A percentile compares a stretch with the other conserved stretches of the same genome.
Conservation (phyloP, 2,888 invertebrate genomes). For the Ephialtes manifestator region DNA sequence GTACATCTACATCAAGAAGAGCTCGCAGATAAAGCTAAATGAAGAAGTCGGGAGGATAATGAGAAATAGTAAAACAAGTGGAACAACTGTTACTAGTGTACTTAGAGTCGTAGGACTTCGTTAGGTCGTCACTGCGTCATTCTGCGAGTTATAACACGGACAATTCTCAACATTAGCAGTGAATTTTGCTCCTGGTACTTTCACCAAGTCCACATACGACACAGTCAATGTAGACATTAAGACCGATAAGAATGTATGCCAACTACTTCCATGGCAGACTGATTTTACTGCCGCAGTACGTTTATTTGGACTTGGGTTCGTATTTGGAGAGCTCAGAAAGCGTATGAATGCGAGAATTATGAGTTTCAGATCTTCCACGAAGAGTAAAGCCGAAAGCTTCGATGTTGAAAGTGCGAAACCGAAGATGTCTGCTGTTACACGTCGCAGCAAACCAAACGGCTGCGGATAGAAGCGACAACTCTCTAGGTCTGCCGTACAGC, state of each 20-base stretch:
- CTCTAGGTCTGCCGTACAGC: conserved; percentile 15
- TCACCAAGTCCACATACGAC: conserved; percentile 20
- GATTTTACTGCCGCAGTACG: not conserved
- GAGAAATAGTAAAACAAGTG: conserved; percentile 23
- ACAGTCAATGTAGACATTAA: not conserved
- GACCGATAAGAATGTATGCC: not conserved
- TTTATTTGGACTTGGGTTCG: not conserved
- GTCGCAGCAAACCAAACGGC: conserved; percentile 1
- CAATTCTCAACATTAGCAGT: conserved; percentile 32
- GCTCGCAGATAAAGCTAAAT: not conserved
- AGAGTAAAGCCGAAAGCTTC: conserved; percentile 27
- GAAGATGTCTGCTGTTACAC: conserved; percentile 23
- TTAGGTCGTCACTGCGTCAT: conserved; percentile 13
- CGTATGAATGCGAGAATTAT: conserved; percentile 2
- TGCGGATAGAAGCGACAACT: conserved; percentile 34
- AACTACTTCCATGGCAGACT: not conserved
- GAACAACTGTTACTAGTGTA: conserved; percentile 15
- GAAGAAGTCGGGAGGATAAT: not conserved
- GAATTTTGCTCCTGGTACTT: conserved; percentile 39
- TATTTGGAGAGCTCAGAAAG: not conserved
- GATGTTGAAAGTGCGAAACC: conserved; percentile 6
- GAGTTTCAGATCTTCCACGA: conserved; percentile 14
- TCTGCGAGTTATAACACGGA: conserved; percentile 20
- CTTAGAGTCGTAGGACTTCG: conserved; percentile 34
- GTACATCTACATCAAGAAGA: not conserved